Conservation (phyloP, 2,888 invertebrate species). For the Marasmarcha lunaedactyla region DNA sequence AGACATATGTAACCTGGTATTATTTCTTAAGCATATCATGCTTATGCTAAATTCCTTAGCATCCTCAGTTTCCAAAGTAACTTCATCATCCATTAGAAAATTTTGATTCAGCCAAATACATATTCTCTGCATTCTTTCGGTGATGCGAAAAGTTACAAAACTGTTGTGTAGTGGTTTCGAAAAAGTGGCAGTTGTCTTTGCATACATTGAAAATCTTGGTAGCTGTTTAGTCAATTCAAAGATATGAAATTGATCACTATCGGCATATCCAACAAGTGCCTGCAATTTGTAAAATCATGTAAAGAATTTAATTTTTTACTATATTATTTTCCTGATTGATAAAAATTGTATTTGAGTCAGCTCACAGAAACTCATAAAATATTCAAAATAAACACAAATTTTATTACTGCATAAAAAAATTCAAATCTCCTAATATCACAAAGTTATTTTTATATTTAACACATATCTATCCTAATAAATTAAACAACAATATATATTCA, state of each 20-base stretch:
- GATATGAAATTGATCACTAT: constrained; percentile 86
- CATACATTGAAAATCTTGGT: constrained; percentile 90
- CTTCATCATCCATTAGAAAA: constrained; percentile 77
- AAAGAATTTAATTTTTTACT: constrained; percentile 5
- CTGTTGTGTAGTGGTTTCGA: constrained; percentile 29
- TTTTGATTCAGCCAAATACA: constrained; percentile 92
- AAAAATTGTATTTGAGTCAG: too few relatives aligned
- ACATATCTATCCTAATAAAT: too few relatives aligned
- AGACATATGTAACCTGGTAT: constrained; percentile 65
- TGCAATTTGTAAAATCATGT: constrained; percentile 30
- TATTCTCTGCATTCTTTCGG: constrained; percentile 76
- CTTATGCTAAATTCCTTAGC: constrained; percentile 71
- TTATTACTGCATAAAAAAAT: too few relatives aligned
- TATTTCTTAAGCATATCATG: constrained; percentile 77
- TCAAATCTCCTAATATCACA: too few relatives aligned
- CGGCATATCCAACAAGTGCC: constrained; percentile 82
- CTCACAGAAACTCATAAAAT: too few relatives aligned
- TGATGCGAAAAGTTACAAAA: constrained; percentile 69
- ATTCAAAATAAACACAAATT: too few relatives aligned
- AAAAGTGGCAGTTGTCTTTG: constrained; percentile 29
- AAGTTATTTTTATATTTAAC: too few relatives aligned
- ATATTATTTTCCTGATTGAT: too few relatives aligned
- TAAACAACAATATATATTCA: too few relatives aligned
- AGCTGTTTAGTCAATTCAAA: constrained; percentile 90
- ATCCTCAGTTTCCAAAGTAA: constrained; percentile 69